Evolutionary conservation across 2,113 vertebrate species (phyloP).

Genomic region (Rhodinocichla rosea): DNA sequence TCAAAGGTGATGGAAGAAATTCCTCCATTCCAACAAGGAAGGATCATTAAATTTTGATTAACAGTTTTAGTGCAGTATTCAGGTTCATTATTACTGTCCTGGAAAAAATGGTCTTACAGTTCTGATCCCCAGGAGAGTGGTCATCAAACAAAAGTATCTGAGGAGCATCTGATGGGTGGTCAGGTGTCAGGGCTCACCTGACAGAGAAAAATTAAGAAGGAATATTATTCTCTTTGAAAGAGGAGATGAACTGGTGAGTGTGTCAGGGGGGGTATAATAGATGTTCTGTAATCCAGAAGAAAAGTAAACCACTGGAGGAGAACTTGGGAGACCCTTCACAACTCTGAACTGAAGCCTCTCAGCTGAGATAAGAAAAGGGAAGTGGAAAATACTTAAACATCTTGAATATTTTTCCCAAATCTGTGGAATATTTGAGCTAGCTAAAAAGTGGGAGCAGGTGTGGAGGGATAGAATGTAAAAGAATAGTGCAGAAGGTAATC

Average conservation of each 20-base stretch:
- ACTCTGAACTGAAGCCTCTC: neutral
- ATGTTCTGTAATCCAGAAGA: neutral
- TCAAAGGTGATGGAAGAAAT: neutral
- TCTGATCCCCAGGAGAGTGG: neutral
- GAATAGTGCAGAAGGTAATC: too few species aligned
- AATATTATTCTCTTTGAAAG: neutral
- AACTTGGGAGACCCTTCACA: neutral
- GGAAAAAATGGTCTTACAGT: neutral
- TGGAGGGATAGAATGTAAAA: too few species aligned
- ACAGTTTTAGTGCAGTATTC: neutral
- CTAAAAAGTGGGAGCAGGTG: neutral
- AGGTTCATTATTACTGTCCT: neutral
- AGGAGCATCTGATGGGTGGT: neutral
- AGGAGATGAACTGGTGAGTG: neutral
- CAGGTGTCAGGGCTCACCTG: neutral
- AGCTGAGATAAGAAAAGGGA: neutral
- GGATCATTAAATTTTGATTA: neutral
- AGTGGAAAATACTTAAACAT: neutral
- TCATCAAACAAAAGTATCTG: neutral
- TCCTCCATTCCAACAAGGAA: neutral
- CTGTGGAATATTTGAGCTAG: neutral
- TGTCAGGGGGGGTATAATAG: fast-evolving
- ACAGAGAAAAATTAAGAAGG: neutral
- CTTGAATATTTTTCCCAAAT: neutral
- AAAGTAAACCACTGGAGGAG: neutral